A percentile compares a stretch with the other conserved stretches of the same genome.
These are phyloP conservation scores for Agrotis segetum DNA, from an alignment of 2,888 invertebrate genomes.

Conservation along the genomic window DNA sequence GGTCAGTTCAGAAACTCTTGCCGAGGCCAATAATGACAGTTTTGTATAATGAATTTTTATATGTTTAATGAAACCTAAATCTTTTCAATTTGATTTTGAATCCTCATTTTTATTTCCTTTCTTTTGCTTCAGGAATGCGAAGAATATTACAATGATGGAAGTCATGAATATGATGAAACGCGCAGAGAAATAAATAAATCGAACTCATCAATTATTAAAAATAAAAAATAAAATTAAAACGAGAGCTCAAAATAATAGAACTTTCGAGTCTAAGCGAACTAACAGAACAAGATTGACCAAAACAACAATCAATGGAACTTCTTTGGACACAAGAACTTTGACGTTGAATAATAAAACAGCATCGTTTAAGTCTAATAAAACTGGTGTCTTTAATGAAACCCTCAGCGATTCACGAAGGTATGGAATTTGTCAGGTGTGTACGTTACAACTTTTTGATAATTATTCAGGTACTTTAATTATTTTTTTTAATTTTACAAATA, in stretches of 20 bases:
- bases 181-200: constrained; percentile 15
- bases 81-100: too few relatives aligned
- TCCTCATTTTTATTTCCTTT: too few relatives aligned
- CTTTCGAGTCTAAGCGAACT: background rate
- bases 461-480: background rate
- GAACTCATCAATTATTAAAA: background rate
- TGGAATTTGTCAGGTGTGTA: constrained; percentile 57
- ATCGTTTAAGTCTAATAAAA: background rate
- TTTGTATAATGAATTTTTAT: too few relatives aligned
- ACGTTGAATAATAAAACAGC: background rate
- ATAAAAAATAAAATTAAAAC: background rate
- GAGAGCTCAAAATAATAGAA: background rate
- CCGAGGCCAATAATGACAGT: too few relatives aligned
- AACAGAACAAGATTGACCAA: background rate
- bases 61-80: too few relatives aligned
- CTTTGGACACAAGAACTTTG: background rate
- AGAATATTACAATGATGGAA: constrained; percentile 1
- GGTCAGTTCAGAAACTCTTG: too few relatives aligned
- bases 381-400: constrained; percentile 1
- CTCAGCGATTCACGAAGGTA: constrained; percentile 8
- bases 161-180: background rate
- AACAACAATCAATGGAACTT: background rate
- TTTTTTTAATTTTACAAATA: too few relatives aligned
- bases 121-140: constrained; percentile 26
- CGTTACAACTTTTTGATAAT: background rate